These are phyloP conservation scores for Poecilia latipinna DNA, from an alignment of 2,113 vertebrate genomes.

Conservation along the genomic window DNA sequence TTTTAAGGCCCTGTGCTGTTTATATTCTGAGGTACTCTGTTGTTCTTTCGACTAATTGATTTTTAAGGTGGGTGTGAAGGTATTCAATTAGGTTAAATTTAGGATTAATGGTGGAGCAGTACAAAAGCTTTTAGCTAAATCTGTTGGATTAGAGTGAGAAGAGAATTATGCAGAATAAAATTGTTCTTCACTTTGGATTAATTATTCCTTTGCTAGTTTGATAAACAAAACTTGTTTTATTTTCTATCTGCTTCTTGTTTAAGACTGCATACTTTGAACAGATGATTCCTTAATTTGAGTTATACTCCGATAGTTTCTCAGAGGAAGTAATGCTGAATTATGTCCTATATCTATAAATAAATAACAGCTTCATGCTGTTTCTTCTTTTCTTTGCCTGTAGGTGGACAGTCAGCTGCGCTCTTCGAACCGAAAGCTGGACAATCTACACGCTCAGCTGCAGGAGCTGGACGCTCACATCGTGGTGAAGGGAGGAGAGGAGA, in stretches of 20 bases:
- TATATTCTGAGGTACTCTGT: not conserved
- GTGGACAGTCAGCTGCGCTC: conserved; percentile 89
- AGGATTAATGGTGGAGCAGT: not conserved
- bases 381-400: conserved; percentile 24
- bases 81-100: not conserved
- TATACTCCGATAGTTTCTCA: too few relatives aligned
- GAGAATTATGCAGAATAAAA: not conserved
- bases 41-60: not conserved
- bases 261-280: too few relatives aligned
- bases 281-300: too few relatives aligned
- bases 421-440: conserved; percentile 87
- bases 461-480: conserved; percentile 90
- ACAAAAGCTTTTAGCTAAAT: not conserved
- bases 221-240: too few relatives aligned
- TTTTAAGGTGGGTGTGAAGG: not conserved
- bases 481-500: conserved; percentile 82
- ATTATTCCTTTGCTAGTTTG: too few relatives aligned
- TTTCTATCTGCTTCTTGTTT: too few relatives aligned
- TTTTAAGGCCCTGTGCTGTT: not conserved
- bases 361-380: not conserved
- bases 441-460: conserved; percentile 88
- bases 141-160: not conserved
- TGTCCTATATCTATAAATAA: too few relatives aligned
- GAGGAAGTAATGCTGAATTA: too few relatives aligned
- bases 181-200: not conserved